Base-by-base conservation (phyloP, 2,797 vertebrate genomes). In the Chelon auratus region DNA sequence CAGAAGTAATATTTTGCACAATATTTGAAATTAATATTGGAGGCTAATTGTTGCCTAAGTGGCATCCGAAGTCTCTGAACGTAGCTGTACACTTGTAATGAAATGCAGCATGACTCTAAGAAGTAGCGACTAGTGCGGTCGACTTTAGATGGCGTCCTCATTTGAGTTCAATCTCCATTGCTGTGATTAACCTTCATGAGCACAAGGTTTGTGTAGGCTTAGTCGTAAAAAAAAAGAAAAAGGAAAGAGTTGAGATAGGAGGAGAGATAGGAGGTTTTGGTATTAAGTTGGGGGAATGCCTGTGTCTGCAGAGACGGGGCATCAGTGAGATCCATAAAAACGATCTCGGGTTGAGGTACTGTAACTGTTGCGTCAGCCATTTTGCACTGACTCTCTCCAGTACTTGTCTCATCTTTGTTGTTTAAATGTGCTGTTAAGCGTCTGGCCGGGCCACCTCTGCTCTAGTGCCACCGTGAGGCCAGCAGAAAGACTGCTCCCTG, bases 391-490 rank as follows among this genome's bases (percentile, higher is more conserved):
- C 14, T 39, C 13, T 71, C 71, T 62, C 22, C 65, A 64, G 66
- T 61, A 40, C 78, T 55, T 63, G 43, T 83, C 51, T 53, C 18
- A 3, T 55, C 2, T 67, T 2, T 51, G 68, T 80, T 40, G 36
- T 78, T 68, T 57, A 68, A 54, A 36, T 76, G 54, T 72, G 33
- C 52, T 64, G 60, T 74, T n/a, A 67, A 61, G 30, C 33, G n/a
- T 82, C 7, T 75, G 67, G 50, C 81, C 66, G 67, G 74, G 77
- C 78, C 61, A 63, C 30, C 63, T 80, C 66, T 77, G 66, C 56
- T 80, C 37, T 58, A 61, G 66, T 64, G 77, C 83, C 88, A 75
- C 70, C 73, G 24, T 61, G 62, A 85, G 80, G 78, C 55, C 71
- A 50, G 48, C 42, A 51, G 67, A 65, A 33, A 53, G 39, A 80